phyloP scores from a whole-genome alignment of 2,888 invertebrate genomes.

The Cataglyphis livida region DNA sequence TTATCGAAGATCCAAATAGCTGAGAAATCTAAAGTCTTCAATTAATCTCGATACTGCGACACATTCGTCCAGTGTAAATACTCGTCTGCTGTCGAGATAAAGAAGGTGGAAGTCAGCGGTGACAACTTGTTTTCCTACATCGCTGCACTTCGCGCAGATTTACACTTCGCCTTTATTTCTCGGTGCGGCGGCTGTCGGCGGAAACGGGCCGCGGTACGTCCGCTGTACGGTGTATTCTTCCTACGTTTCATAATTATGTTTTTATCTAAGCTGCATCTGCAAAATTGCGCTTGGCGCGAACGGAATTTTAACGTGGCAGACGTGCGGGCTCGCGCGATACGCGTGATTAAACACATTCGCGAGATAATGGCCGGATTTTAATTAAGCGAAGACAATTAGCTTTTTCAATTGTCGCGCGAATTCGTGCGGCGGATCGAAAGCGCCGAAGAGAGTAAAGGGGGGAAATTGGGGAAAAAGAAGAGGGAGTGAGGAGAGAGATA shows the following conservation, averaged over 20 bases:
- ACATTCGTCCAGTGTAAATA: constrained; percentile 56
- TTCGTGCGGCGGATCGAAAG: constrained; percentile 44
- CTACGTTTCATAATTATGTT: constrained; percentile 52
- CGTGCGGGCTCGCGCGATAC: constrained; percentile 27
- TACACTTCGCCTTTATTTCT: constrained; percentile 62
- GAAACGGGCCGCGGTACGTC: constrained; percentile 29
- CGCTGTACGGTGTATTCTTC: constrained; percentile 15
- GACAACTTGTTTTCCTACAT: constrained; percentile 66
- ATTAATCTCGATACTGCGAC: constrained; percentile 39
- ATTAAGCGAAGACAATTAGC: constrained; percentile 58
- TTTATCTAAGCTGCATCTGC: constrained; percentile 46
- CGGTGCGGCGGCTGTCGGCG: constrained; percentile 31
- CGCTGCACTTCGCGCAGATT: constrained; percentile 56
- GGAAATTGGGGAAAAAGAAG: neutral
- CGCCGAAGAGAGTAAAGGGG: neutral
- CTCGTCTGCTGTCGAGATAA: constrained; percentile 46
- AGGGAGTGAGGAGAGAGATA: neutral
- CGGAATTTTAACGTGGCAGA: constrained; percentile 42
- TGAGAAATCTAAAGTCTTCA: constrained; percentile 26
- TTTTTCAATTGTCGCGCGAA: constrained; percentile 58
- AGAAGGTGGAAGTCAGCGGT: constrained; percentile 54
- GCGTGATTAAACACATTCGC: constrained; percentile 46
- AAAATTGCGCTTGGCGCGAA: constrained; percentile 31
- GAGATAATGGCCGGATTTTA: constrained; percentile 52
- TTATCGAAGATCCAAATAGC: constrained; percentile 24